Conservation (phyloP, 1,140 invertebrate species). For the Lucilia sericata region DNA sequence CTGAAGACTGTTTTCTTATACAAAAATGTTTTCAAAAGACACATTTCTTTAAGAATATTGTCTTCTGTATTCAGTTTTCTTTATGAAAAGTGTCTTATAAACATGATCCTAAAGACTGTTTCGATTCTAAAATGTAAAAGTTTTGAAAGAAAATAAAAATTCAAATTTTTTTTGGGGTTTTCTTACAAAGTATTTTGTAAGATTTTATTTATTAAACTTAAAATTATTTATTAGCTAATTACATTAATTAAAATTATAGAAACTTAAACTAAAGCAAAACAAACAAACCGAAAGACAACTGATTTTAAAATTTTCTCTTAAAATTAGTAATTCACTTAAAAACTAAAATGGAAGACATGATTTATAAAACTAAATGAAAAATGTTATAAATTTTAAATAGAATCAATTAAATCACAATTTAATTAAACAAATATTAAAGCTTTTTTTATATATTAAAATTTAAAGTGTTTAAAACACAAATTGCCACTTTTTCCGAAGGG, state of each 20-base stretch:
- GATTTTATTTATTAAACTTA: not conserved
- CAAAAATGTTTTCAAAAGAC: too few relatives aligned
- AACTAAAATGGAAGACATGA: slow-evolving; percentile 18
- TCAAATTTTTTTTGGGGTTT: not conserved
- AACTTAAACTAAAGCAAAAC: slow-evolving; percentile 35
- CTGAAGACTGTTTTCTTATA: too few relatives aligned
- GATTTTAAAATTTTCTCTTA: too few relatives aligned
- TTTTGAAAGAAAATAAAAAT: too few relatives aligned
- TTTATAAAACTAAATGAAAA: not conserved
- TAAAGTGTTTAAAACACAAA: too few relatives aligned
- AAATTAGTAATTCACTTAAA: not conserved
- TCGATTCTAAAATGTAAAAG: too few relatives aligned
- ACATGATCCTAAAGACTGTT: too few relatives aligned
- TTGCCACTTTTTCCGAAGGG: too few relatives aligned
- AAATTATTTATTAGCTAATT: not conserved
- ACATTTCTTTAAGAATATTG: too few relatives aligned
- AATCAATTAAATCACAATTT: not conserved
- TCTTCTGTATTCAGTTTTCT: too few relatives aligned
- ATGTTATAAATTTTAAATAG: not conserved
- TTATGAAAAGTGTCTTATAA: too few relatives aligned
- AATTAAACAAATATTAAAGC: not conserved
- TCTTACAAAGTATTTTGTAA: not conserved
- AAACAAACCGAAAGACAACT: slow-evolving; percentile 35
- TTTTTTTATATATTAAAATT: too few relatives aligned
- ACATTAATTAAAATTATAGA: not conserved